A percentile compares a stretch with the other conserved stretches of the same genome.
These are phyloP conservation scores for Trachythela sp. DNA, from an alignment of 64 coral and sea anemone genomes.

Conservation along the genomic window DNA sequence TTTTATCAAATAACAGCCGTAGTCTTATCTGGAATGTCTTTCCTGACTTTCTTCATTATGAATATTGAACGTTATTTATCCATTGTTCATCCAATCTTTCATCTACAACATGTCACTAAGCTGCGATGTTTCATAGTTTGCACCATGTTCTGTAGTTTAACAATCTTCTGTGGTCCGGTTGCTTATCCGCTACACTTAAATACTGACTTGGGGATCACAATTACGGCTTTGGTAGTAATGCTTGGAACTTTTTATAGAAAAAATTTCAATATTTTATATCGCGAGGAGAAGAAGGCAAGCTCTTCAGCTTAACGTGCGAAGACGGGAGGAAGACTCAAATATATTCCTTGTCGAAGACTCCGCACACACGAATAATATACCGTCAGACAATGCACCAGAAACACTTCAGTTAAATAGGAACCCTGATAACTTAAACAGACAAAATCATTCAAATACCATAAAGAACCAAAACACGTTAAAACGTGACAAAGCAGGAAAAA, in stretches of 20 bases:
- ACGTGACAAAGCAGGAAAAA: not conserved
- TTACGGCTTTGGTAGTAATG: not conserved
- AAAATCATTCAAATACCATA: not conserved
- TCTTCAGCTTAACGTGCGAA: no score
- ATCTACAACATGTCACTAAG: not conserved
- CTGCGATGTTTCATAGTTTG: not conserved
- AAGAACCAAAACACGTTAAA: not conserved
- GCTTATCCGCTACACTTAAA: not conserved
- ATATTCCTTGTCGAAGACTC: no score
- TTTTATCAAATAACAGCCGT: not conserved
- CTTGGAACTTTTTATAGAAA: not conserved
- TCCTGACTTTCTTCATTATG: not conserved
- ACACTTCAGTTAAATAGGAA: not conserved
- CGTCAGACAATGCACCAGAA: not conserved
- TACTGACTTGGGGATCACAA: not conserved
- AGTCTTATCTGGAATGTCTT: not conserved
- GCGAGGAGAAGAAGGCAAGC: not conserved
- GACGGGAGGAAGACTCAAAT: no score
- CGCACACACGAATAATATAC: no score
- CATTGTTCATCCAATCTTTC: not conserved
- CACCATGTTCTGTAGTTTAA: not conserved
- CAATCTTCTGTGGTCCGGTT: not conserved
- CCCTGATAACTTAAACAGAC: no score
- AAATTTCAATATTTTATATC: not conserved
- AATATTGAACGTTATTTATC: constrained; percentile 1